These are phyloP conservation scores for Drosophila malerkotliana DNA, from an alignment of 1,140 invertebrate species.

Conservation along the genomic window DNA sequence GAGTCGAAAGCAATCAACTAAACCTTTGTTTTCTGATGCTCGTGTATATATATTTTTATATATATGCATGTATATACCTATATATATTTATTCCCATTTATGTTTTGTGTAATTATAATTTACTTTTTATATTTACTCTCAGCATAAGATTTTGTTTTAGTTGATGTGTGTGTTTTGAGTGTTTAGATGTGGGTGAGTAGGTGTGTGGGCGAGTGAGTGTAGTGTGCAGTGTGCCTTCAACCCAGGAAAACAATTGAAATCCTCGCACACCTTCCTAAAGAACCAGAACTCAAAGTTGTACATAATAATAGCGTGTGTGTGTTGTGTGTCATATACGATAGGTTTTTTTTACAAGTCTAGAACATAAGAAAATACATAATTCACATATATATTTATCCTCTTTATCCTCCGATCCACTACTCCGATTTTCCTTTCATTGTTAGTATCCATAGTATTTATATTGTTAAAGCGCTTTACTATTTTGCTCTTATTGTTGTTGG, in stretches of 20 bases:
- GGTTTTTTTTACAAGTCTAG: slow-evolving; percentile 73
- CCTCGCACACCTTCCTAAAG: slow-evolving; percentile 53
- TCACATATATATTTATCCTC: slow-evolving; percentile 62
- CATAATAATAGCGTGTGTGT: slow-evolving; percentile 39
- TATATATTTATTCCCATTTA: slow-evolving; percentile 72
- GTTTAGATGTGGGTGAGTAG: slow-evolving; percentile 7
- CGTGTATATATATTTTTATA: slow-evolving; percentile 51
- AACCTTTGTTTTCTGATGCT: slow-evolving; percentile 53
- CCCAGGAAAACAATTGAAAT: slow-evolving; percentile 63
- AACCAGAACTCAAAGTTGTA: slow-evolving; percentile 67
- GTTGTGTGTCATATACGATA: slow-evolving; percentile 57
- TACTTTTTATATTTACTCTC: slow-evolving; percentile 73
- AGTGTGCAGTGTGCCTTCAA: slow-evolving; percentile 36
- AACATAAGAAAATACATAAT: slow-evolving; percentile 79
- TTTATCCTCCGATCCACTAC: slow-evolving; percentile 1
- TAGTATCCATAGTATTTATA: slow-evolving; percentile 69
- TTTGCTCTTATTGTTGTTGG: slow-evolving; percentile 45
- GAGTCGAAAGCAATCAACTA: slow-evolving; percentile 54
- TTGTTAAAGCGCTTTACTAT: slow-evolving; percentile 74
- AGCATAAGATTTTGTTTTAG: slow-evolving; percentile 80
- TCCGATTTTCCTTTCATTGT: slow-evolving; percentile 27
- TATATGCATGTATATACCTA: slow-evolving; percentile 52
- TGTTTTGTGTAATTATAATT: slow-evolving; percentile 73
- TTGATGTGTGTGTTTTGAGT: slow-evolving; percentile 36
- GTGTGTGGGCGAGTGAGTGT: slow-evolving; percentile 21